These are phyloP conservation scores for Anhinga rufa DNA, from an alignment of 2,113 vertebrate species.

Conservation along the genomic window DNA sequence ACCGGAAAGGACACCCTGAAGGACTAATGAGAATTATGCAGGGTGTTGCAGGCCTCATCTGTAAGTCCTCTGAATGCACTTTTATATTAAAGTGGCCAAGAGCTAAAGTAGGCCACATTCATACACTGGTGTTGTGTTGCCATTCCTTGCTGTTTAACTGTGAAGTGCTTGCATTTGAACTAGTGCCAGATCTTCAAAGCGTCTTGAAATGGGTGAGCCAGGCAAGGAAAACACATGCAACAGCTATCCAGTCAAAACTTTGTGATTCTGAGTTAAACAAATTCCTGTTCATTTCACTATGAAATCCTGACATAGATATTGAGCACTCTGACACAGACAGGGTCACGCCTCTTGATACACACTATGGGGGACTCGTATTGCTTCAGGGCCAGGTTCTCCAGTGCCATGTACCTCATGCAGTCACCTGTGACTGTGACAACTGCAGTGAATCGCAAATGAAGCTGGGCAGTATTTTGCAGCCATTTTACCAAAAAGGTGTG, in stretches of 20 bases:
- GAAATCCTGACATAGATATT: not conserved
- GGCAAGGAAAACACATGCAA: not conserved
- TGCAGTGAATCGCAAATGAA: fast-evolving
- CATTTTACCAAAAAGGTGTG: not conserved
- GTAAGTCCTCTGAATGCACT: not conserved
- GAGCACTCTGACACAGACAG: not conserved
- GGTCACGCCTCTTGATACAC: not conserved
- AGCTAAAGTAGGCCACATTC: not conserved
- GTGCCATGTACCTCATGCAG: not conserved
- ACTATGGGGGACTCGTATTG: not conserved
- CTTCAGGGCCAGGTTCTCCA: not conserved
- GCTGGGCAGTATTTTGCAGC: not conserved
- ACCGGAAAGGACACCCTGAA: not conserved
- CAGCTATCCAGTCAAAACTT: not conserved
- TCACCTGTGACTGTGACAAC: not conserved
- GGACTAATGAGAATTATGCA: not conserved
- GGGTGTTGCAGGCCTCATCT: not conserved
- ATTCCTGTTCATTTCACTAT: not conserved
- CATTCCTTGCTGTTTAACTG: not conserved
- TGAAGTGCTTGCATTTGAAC: not conserved
- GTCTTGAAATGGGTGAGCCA: not conserved
- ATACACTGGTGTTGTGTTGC: not conserved
- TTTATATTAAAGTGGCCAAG: not conserved
- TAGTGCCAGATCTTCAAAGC: not conserved
- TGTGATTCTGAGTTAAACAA: not conserved